A percentile compares a stretch with the other conserved stretches of the same genome.
Conservation (phyloP, 2,888 invertebrate species). For the Leptinotarsa peninsularis region DNA sequence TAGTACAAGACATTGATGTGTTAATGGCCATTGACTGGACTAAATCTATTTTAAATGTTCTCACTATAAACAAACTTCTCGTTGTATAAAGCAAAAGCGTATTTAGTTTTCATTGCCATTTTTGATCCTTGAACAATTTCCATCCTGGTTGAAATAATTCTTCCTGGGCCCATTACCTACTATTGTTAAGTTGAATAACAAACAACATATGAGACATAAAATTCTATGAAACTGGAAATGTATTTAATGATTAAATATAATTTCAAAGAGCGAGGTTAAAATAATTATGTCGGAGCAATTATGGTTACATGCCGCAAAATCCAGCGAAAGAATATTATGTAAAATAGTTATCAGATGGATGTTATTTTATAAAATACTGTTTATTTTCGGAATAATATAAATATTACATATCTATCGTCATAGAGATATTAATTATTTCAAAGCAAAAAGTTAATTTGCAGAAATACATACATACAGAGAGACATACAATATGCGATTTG, state of each 20-base stretch:
- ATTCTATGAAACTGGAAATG: slow-evolving; percentile 12
- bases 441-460: too few species aligned
- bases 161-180: not conserved
- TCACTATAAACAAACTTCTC: too few species aligned
- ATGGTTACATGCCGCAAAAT: slow-evolving; percentile 19
- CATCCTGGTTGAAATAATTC: not conserved
- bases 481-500: too few species aligned
- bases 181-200: not conserved
- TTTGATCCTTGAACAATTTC: not conserved
- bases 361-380: too few species aligned
- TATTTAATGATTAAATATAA: slow-evolving; percentile 7
- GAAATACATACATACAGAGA: too few species aligned
- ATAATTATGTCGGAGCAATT: slow-evolving; percentile 19
- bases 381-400: too few species aligned
- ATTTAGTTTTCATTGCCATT: not conserved
- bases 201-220: slow-evolving; percentile 7
- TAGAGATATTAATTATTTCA: too few species aligned
- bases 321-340: slow-evolving; percentile 13
- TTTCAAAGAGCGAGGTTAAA: slow-evolving; percentile 21
- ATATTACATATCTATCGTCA: too few species aligned
- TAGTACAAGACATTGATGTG: too few species aligned
- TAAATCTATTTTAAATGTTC: too few species aligned
- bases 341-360: slow-evolving; percentile 4
- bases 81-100: too few species aligned
- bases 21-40: too few species aligned